Evolutionary conservation across 1,140 invertebrate species (phyloP), one percentile per base, ranked within the genome.

Genomic region (Ceratina calcarata): DNA sequence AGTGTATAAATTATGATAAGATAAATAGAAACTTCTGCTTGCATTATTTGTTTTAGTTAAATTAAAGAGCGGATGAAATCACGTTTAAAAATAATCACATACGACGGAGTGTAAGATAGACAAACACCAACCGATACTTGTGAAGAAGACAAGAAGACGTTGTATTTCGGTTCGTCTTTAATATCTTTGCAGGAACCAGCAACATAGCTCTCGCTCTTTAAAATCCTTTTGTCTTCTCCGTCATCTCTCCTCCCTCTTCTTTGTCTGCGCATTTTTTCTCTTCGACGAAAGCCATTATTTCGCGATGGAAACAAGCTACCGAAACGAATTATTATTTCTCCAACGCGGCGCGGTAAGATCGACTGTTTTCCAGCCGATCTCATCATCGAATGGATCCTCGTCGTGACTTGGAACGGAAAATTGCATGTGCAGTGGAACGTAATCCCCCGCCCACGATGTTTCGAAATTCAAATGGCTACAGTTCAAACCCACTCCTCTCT

Each of bases 41-140:
- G 27, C 27, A 32, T 1, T 4, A 32, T 32, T 4, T 32, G 4
- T 4, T 32, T 32, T 32, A 2, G 4, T 32, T 32, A 4, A 32
- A 32, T 2, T 32, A 4, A 32, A 32, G 4, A 32, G 27, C 27
- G 27, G 4, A 32, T 32, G 27, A 32, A 32, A 32, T 32, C 27
- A 32, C 27, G 27, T 32, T 32, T 4, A 32, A 4, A 32, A 4
- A 32, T 32, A 32, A 1, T 58, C 60, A 62, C 51, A 24, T 66
- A 60, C 51, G 32, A 60, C 49, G 71, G 58, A 67, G 67, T 72
- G 72, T 84, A 77, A 85, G 84, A 84, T 84, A 67, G 67, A 77
- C 71, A 57, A 75, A 76, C 64, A 79, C 49, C 57, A 51, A 68
- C 57, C 49, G 57, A 67, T 80, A 76, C 51, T 75, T 69, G 51